These are phyloP conservation scores for Venturia canescens DNA, from an alignment of 1,140 invertebrate genomes.

Conservation along the genomic window DNA sequence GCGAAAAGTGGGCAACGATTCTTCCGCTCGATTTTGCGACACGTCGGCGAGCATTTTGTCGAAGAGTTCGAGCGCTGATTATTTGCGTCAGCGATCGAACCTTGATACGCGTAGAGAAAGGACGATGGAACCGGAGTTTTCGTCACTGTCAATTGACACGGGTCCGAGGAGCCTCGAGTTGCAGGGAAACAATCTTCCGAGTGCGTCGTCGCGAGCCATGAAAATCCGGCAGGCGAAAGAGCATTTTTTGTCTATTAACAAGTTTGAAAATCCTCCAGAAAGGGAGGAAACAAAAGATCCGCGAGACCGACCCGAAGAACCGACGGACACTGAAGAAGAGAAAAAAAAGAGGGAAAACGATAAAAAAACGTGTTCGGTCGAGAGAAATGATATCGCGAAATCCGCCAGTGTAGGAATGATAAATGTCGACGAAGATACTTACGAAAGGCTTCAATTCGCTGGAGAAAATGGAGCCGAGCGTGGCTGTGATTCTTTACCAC, in stretches of 20 bases:
- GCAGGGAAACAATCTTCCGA: neutral
- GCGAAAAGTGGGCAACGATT: neutral
- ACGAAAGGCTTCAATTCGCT: constrained; percentile 72
- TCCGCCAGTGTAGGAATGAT: constrained; percentile 86
- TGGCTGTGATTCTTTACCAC: constrained; percentile 71
- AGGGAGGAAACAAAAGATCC: constrained; percentile 38
- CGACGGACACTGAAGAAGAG: neutral
- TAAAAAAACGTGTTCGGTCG: neutral
- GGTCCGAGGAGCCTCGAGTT: neutral
- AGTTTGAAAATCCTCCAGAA: neutral
- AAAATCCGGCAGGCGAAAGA: constrained; percentile 61
- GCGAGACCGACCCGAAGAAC: neutral
- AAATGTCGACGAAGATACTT: constrained; percentile 79
- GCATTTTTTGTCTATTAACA: constrained; percentile 58
- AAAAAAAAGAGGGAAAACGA: neutral
- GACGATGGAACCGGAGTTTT: neutral
- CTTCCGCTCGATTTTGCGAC: constrained; percentile 55
- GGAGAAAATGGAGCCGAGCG: constrained; percentile 62
- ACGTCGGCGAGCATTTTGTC: neutral
- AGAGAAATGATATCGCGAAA: constrained; percentile 76
- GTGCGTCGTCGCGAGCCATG: constrained; percentile 52
- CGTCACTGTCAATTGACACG: neutral
- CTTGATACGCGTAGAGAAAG: neutral
- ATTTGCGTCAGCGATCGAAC: neutral
- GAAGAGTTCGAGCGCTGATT: constrained; percentile 68